Percentiles rank a stretch among this genome's conserved stretches.
phyloP scores from a whole-genome alignment of 2,797 vertebrate genomes.

The Nannoperca australis region DNA sequence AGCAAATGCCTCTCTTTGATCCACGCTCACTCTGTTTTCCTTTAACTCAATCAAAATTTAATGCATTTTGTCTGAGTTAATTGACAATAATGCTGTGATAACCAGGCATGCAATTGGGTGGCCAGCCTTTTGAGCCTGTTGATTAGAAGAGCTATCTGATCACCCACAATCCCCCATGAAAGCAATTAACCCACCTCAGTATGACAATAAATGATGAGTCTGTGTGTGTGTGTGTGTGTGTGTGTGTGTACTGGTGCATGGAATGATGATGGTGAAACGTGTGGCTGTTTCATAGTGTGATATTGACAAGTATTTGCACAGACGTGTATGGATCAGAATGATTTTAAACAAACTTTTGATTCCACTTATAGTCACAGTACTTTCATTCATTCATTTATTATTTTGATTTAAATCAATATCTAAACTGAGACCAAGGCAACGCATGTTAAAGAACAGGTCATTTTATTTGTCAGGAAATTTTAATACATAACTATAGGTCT shows the following conservation, averaged over 20 bases:
- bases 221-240: no score
- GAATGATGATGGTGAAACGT: no score
- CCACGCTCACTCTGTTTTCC: not conserved
- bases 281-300: no score
- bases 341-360: no score
- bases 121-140: conserved; percentile 7
- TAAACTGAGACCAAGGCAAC: not conserved
- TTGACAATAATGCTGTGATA: conserved; percentile 10
- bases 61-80: conserved; percentile 5
- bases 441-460: not conserved
- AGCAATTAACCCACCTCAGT: not conserved
- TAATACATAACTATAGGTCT: not conserved
- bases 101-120: conserved; percentile 11
- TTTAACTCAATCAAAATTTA: not conserved
- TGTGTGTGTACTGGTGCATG: no score
- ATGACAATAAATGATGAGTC: not conserved
- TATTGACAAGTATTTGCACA: no score
- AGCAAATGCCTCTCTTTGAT: not conserved
- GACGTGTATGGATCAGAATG: no score
- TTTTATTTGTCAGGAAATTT: not conserved
- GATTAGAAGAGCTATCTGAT: conserved; percentile 1
- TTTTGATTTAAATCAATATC: no score
- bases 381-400: no score
- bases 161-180: not conserved
- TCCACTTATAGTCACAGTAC: no score